phyloP scores from a whole-genome alignment of 2,797 vertebrate species.

The Onychomys torridus region DNA sequence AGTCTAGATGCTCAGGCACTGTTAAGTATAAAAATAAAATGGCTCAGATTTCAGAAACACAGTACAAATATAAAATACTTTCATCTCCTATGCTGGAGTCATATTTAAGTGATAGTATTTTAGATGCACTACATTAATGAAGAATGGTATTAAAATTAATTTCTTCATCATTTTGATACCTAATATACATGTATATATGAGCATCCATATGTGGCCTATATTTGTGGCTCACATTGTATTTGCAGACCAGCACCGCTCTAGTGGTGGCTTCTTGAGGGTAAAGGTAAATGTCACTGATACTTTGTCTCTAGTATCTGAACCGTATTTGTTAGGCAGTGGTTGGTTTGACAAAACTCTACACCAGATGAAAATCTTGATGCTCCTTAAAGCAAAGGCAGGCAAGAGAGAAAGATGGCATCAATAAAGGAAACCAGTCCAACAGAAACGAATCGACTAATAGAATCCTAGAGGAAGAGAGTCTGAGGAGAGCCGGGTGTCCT shows the following conservation, averaged over 20 bases:
- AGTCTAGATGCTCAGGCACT: background rate
- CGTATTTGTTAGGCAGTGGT: background rate
- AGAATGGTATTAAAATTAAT: background rate
- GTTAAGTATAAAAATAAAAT: background rate
- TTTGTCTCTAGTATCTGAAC: background rate
- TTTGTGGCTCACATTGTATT: background rate
- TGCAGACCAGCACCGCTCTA: background rate
- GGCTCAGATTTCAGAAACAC: background rate
- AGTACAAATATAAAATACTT: background rate
- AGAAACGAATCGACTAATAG: background rate
- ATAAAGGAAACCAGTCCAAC: background rate
- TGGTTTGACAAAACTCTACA: background rate
- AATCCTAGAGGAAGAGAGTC: background rate
- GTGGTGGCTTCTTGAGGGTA: background rate
- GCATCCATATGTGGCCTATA: rapidly evolving
- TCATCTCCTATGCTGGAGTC: background rate
- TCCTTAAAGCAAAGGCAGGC: background rate
- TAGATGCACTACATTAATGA: background rate
- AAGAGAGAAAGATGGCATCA: background rate
- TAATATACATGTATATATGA: background rate
- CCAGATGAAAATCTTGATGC: background rate
- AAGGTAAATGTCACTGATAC: background rate
- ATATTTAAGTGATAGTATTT: background rate
- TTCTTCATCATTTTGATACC: background rate
- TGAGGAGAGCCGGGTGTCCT: background rate